These are phyloP conservation scores for Cynoglossus semilaevis DNA, from an alignment of 2,113 vertebrate species.

Conservation along the genomic window DNA sequence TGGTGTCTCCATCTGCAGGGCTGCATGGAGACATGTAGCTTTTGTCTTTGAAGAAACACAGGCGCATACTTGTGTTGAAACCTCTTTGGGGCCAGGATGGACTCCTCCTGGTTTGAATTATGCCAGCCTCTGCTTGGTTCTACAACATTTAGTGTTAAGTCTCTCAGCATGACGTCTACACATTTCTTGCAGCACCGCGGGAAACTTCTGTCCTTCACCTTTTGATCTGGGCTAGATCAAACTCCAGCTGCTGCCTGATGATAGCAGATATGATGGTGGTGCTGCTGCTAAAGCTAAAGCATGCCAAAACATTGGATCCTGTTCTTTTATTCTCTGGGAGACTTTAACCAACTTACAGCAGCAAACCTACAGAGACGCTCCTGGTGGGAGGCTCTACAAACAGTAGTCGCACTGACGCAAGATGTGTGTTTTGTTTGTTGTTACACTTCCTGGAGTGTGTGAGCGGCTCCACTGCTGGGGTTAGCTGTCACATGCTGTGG, in stretches of 20 bases:
- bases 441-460: conserved; percentile 21
- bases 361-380: conserved; percentile 39
- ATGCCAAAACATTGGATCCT: conserved; percentile 18
- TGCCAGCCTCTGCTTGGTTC: conserved; percentile 19
- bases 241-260: conserved; percentile 61
- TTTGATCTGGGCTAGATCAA: conserved; percentile 63
- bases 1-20: conserved; percentile 42
- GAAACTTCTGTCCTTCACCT: conserved; percentile 58
- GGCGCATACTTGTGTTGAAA: conserved; percentile 45
- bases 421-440: conserved; percentile 16
- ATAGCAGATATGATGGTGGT: conserved; percentile 41
- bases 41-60: conserved; percentile 53
- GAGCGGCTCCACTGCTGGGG: conserved; percentile 13
- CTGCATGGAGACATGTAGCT: conserved; percentile 51
- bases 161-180: conserved; percentile 27
- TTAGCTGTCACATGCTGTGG: conserved; percentile 11
- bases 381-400: conserved; percentile 38
- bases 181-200: conserved; percentile 35
- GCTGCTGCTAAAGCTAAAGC: conserved; percentile 5
- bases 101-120: conserved; percentile 67
- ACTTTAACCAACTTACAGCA: conserved; percentile 44
- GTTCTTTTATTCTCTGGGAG: conserved; percentile 31
- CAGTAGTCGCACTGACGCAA: conserved; percentile 32
- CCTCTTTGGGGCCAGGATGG: conserved; percentile 36
- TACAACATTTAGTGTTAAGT: conserved; percentile 11